phyloP scores from a whole-genome alignment of 92 coral and sea anemone genomes.

The Zoanthus sansibaricus region DNA sequence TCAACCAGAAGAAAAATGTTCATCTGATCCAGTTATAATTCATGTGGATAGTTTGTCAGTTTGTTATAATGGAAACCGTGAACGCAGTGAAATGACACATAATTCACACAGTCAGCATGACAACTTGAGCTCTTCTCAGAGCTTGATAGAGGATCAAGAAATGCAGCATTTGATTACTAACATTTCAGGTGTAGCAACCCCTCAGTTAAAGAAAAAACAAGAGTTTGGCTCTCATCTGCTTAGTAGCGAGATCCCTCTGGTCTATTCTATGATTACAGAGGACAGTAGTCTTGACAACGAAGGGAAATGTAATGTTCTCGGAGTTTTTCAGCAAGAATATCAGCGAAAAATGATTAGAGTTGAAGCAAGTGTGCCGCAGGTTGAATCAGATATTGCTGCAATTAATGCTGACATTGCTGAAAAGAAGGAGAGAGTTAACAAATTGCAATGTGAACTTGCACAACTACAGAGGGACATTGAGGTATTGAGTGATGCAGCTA shows the following conservation, averaged over 20 bases:
- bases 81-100: neutral
- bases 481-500: constrained; percentile 15
- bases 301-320: constrained; percentile 36
- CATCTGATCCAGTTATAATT: constrained; percentile 16
- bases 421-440: constrained; percentile 24
- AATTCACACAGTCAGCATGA: neutral
- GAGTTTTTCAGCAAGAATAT: constrained; percentile 44
- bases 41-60: constrained; percentile 34
- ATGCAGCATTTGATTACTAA: neutral
- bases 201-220: neutral
- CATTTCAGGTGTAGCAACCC: constrained; percentile 1
- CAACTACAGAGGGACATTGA: constrained; percentile 17
- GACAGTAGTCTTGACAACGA: constrained; percentile 26
- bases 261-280: constrained; percentile 35
- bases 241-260: neutral
- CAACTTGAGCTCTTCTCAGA: neutral
- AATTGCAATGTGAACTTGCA: constrained; percentile 11
- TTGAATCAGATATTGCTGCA: constrained; percentile 28
- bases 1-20: neutral
- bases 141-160: neutral
- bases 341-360: constrained; percentile 31
- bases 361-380: constrained; percentile 14
- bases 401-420: neutral
- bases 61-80: constrained; percentile 23
- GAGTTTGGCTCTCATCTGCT: neutral